Evolutionary conservation across 1,140 invertebrate genomes (phyloP), one percentile per base, ranked within the genome.

Genomic region (Lepidotrigona ventralis): DNA sequence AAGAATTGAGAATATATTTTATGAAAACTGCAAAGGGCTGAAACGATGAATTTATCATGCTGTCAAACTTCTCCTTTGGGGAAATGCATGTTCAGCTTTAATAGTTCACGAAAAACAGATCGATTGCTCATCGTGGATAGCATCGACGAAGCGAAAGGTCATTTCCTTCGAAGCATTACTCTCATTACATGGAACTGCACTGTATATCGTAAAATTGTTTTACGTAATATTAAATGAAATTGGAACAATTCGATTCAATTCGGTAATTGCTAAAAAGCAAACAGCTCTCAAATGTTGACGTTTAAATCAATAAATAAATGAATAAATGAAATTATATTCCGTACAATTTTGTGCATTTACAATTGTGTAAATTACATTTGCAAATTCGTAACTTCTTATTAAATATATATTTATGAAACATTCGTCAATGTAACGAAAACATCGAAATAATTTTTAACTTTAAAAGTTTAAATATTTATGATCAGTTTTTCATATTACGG

Each of bases 41-140:
- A 21, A 58, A 46, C 17, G 29, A 64, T 23, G 6, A 23, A 14
- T 58, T 56, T n/a, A 58, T 60, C 21, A 29, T 70, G 1, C 14
- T 21, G 39, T 77, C 58, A 51, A 69, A 39, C 8, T 33, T 83
- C 23, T 33, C 46, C 51, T 66, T 69, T 66, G 19, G 29, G 71
- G 71, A 82, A 87, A 87, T n/a, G 68, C n/a, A 72, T 58, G 80
- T 88, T 89, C 87, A 69, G 84, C 87, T 89, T 89, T 89, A 88
- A 88, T 60, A 81, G 77, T 78, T 74, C 64, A 79, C 87, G 86
- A 88, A 89, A 89, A 89, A 88, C 87, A 89, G 87, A 89, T 89
- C 87, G 86, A 88, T 88, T 66, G 76, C 79, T 73, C 76, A 73
- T 85, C 79, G 76, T 17, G 63, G 63, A 63, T 85, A n/a, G 54